Evolutionary conservation across 2,888 invertebrate species (phyloP).

Genomic region (Cosmorhoe ocellata): DNA sequence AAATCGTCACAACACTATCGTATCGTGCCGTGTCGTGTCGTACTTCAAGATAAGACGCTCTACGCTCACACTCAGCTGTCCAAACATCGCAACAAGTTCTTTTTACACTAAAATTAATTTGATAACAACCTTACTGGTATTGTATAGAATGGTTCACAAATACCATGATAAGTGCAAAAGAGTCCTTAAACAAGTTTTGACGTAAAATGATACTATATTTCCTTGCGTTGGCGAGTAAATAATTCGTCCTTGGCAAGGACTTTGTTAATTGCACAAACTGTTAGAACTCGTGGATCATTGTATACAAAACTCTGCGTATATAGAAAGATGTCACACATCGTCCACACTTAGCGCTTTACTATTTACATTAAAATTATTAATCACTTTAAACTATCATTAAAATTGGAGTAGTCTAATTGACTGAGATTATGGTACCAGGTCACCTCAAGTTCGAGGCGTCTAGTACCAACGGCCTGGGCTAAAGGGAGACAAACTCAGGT

Average conservation of each 20-base stretch:
- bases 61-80: conserved; percentile 50
- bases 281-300: not conserved
- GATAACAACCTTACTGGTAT: conserved; percentile 74
- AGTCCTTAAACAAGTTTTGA: too few species aligned
- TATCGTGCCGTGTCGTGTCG: too few species aligned
- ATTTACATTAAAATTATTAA: conserved; percentile 68
- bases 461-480: conserved; percentile 77
- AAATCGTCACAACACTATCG: too few species aligned
- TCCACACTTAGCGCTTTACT: conserved; percentile 60
- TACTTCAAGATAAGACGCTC: too few species aligned
- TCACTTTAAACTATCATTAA: conserved; percentile 64
- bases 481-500: conserved; percentile 76
- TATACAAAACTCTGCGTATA: conserved; percentile 40
- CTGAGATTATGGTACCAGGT: conserved; percentile 71
- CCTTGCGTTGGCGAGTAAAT: too few species aligned
- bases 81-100: conserved; percentile 69
- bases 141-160: conserved; percentile 1
- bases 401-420: conserved; percentile 78
- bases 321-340: conserved; percentile 74
- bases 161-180: not conserved
- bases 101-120: conserved; percentile 66
- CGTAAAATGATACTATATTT: too few species aligned
- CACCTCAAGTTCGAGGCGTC: conserved; percentile 74
- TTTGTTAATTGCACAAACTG: not conserved
- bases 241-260: too few species aligned